Evolutionary conservation across 2,888 invertebrate genomes (phyloP).

Genomic region (Achlya flavicornis): DNA sequence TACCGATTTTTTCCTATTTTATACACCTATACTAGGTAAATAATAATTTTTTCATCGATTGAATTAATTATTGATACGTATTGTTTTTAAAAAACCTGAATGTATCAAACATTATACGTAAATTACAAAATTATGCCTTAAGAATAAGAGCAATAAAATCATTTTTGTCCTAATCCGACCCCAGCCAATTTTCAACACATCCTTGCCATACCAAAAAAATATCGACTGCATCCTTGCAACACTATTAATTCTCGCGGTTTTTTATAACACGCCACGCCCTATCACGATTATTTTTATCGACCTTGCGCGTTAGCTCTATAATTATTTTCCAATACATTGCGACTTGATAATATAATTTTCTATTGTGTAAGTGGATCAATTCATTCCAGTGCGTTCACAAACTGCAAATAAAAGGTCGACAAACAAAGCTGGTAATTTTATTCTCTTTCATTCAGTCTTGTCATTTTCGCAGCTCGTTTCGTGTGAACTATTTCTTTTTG

Average conservation of each 20-base stretch:
- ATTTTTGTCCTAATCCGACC: neutral
- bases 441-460: conserved; percentile 33
- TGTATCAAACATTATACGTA: no score
- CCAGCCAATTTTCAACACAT: neutral
- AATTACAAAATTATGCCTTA: no score
- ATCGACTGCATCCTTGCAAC: neutral
- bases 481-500: conserved; percentile 31
- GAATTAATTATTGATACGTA: no score
- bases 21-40: no score
- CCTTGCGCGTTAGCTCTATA: neutral
- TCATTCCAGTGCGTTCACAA: conserved; percentile 22
- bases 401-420: conserved; percentile 42
- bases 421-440: conserved; percentile 46
- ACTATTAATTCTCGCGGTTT: conserved; percentile 1
- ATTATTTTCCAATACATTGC: conserved; percentile 6
- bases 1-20: no score
- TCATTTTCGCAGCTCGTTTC: conserved; percentile 16
- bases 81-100: no score
- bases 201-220: conserved; percentile 2
- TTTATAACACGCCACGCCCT: neutral
- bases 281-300: neutral
- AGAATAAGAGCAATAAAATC: no score
- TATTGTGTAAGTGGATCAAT: conserved; percentile 26
- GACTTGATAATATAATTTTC: conserved; percentile 16
- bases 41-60: no score